Conservation (phyloP, 2,113 vertebrate species). For the Tychaedon coryphoeus region DNA sequence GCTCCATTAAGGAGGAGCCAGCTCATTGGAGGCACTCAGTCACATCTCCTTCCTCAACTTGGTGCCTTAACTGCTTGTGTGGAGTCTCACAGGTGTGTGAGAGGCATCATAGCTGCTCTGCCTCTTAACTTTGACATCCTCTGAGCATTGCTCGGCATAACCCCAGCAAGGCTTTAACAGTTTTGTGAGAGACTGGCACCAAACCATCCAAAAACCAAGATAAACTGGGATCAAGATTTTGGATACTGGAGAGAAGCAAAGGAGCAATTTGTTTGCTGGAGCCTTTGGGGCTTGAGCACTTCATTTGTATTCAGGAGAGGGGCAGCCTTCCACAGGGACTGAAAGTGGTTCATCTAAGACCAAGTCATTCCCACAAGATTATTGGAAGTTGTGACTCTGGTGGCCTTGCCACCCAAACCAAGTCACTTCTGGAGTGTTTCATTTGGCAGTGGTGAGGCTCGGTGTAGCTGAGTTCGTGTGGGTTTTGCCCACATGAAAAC, state of each 20-base stretch:
- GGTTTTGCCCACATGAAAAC: not conserved
- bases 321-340: not conserved
- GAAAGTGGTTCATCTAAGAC: not conserved
- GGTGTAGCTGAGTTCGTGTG: not conserved
- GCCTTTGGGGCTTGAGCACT: not conserved
- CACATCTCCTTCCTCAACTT: not conserved
- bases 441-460: not conserved
- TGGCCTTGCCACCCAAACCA: not conserved
- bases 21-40: not conserved
- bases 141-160: not conserved
- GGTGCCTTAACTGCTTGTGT: not conserved
- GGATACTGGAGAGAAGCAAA: not conserved
- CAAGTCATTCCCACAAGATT: not conserved
- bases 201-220: not conserved
- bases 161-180: not conserved
- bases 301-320: not conserved
- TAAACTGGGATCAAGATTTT: not conserved
- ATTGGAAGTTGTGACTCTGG: not conserved
- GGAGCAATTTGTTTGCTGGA: not conserved
- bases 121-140: not conserved
- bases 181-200: not conserved
- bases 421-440: not conserved
- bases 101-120: not conserved
- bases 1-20: not conserved
- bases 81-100: not conserved